phyloP scores from a whole-genome alignment of 2,113 vertebrate genomes.

The Neofelis nebulosa region DNA sequence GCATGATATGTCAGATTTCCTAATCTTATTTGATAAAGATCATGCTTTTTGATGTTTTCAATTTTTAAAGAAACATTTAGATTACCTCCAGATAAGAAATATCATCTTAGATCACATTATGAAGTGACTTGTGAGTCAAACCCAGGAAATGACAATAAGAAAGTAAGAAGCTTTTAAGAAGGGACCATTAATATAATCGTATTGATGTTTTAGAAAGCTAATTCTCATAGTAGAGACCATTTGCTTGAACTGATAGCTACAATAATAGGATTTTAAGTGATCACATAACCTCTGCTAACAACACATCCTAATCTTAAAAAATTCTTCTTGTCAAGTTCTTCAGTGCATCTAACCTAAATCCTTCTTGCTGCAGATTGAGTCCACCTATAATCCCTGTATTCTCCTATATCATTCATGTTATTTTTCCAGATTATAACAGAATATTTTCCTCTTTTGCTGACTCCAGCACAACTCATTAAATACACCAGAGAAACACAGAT shows the following conservation, averaged over 20 bases:
- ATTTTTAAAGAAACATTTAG: neutral
- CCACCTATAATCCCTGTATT: neutral
- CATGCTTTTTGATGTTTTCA: neutral
- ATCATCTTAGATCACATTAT: neutral
- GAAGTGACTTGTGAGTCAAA: neutral
- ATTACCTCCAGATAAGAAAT: neutral
- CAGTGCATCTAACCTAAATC: neutral
- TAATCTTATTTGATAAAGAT: neutral
- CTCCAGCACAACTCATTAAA: neutral
- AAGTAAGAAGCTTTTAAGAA: neutral
- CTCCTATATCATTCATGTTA: neutral
- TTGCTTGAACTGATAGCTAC: neutral
- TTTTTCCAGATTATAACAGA: neutral
- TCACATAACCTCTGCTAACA: conserved; percentile 16
- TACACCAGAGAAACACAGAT: neutral
- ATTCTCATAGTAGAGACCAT: neutral
- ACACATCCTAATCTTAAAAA: neutral
- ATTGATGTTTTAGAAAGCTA: neutral
- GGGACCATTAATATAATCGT: neutral
- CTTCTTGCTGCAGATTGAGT: neutral
- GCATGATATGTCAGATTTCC: neutral
- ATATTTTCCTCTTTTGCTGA: neutral
- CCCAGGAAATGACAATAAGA: neutral
- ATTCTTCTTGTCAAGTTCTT: neutral
- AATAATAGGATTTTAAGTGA: conserved; percentile 23